phyloP scores from a whole-genome alignment of 2,888 invertebrate species.

The Clepsis dumicolana region DNA sequence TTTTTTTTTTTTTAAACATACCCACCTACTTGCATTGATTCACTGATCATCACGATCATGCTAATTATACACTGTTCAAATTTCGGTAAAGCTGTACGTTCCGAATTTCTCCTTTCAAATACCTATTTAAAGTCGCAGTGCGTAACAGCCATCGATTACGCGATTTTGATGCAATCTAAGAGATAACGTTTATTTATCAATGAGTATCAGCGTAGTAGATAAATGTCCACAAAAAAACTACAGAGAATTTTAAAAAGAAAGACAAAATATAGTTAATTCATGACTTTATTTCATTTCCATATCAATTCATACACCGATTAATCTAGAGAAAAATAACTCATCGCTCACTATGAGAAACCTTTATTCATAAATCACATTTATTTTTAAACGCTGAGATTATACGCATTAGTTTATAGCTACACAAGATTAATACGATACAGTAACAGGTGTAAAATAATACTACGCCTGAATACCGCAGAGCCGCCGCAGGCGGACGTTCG shows the following conservation, averaged over 20 bases:
- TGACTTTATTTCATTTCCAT: constrained; percentile 79
- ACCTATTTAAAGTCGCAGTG: no score
- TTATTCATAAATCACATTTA: constrained; percentile 78
- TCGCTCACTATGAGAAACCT: constrained; percentile 67
- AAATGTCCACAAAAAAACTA: no score
- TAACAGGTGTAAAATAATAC: constrained; percentile 48
- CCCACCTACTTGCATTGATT: background rate
- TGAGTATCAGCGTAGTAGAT: no score
- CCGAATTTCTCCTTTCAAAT: no score
- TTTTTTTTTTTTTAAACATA: constrained; percentile 49
- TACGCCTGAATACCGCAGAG: constrained; percentile 43
- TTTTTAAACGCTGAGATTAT: constrained; percentile 65
- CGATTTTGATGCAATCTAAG: no score
- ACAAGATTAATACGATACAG: constrained; percentile 30
- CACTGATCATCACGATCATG: no score
- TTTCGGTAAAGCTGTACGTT: no score
- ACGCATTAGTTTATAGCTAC: constrained; percentile 66
- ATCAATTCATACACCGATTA: constrained; percentile 75
- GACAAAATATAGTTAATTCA: constrained; percentile 71
- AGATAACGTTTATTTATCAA: no score
- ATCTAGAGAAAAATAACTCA: constrained; percentile 75
- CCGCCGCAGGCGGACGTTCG: constrained; percentile 36
- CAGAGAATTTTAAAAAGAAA: constrained; percentile 2
- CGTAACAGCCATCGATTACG: no score
- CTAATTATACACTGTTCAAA: no score